Evolutionary conservation across 2,888 invertebrate species (phyloP).

Genomic region (Deilephila porcellus): DNA sequence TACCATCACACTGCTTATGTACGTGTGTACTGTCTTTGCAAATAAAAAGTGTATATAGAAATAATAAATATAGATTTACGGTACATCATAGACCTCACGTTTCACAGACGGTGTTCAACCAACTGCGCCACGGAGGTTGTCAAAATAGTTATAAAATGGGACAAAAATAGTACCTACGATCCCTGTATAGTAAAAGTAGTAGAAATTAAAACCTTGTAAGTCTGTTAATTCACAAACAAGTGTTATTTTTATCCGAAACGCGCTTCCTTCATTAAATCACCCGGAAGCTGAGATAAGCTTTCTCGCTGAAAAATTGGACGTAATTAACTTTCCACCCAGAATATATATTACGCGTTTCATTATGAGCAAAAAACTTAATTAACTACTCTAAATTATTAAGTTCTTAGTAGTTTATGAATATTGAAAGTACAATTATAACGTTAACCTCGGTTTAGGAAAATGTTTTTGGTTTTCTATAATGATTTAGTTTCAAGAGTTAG

Average conservation of each 20-base stretch:
- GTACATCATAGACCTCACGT: too few relatives aligned
- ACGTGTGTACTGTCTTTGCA: too few relatives aligned
- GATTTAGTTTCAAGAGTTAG: not conserved
- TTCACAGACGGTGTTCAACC: too few relatives aligned
- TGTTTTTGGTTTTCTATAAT: not conserved
- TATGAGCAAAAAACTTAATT: conserved; percentile 1
- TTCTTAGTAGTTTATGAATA: not conserved
- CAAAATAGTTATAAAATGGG: too few relatives aligned
- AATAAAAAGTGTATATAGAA: too few relatives aligned
- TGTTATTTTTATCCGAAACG: not conserved
- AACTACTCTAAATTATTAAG: conserved; percentile 15
- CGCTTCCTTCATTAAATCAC: conserved; percentile 10
- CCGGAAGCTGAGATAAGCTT: conserved; percentile 1
- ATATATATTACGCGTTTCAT: not conserved
- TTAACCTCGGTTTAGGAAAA: not conserved
- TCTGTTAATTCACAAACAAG: not conserved
- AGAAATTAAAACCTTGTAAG: not conserved
- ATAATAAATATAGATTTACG: too few relatives aligned
- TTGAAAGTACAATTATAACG: not conserved
- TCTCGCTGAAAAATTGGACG: conserved; percentile 8
- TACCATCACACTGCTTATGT: too few relatives aligned
- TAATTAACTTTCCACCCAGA: conserved; percentile 2
- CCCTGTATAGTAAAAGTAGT: too few relatives aligned
- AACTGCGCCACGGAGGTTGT: too few relatives aligned
- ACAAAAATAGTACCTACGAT: too few relatives aligned